Base-by-base conservation (phyloP, 1,140 invertebrate species). In the Cyclina sinensis region DNA sequence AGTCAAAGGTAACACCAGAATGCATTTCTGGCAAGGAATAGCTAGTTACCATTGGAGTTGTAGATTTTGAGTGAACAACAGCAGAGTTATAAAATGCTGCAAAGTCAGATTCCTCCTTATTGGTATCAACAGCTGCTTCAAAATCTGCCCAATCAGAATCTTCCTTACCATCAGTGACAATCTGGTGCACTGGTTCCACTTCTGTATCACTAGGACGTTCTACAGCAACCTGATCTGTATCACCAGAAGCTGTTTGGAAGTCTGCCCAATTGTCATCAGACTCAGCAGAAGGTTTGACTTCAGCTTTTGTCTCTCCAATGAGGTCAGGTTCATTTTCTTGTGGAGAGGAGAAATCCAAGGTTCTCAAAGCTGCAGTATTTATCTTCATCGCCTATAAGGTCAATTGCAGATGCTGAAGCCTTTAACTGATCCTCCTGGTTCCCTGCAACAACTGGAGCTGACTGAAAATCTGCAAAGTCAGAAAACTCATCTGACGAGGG, bases 321-420 rank as follows among this genome's bases (percentile, higher is more conserved):
- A 87, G 32, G 18, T 90, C 65, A 7, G 78, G 57, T 35, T 91
- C 62, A 16, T 37, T 73, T 32, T 57, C 84, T 46, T 48, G 35
- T 46, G 81, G 73, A 82, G 35, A 54, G 18, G 89, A 65, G 65
- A 91, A 68, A 37, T 78, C 88, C 37, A 95, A 76, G 35, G 39
- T 74, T 79, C 95, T 92, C 35, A 96, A 93, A 18, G 94, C 95
- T 68, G 95, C 94, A 91, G n/a, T 96, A 96, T 86, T 95, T 96
- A 85, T 96, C 96, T 88, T 95, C 95, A 32, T 95, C 94, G 0
- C 92, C 94, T 43, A 94, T 93, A 3, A 94, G 86, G 65, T 90
- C 86, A 68, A 65, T 73, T 27, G 92, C 92, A 90, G 87, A 91
- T 32, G 83, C 37, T 35, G 89, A 85, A 21, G 87, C 73, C 39